phyloP scores from a whole-genome alignment of 2,797 vertebrate species.

The Pseudochirops corinnae region DNA sequence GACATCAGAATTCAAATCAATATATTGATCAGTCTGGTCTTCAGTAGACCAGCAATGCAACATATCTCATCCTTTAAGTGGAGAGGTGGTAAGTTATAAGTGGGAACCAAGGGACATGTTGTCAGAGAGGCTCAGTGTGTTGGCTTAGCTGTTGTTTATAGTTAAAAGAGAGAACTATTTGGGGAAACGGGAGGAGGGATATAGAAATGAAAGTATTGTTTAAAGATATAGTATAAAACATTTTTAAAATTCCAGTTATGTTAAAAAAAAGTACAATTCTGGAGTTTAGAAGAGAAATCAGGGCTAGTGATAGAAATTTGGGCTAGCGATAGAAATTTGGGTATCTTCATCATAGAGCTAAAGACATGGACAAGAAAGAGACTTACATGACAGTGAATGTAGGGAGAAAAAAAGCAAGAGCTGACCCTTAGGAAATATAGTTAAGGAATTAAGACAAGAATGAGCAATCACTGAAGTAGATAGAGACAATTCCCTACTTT shows the following conservation, averaged over 20 bases:
- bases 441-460: background rate
- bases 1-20: background rate
- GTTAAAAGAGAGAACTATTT: background rate
- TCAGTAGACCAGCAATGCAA: background rate
- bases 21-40: background rate
- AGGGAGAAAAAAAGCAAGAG: background rate
- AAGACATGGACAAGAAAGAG: too few relatives aligned
- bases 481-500: background rate
- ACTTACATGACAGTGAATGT: background rate
- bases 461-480: background rate
- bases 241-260: background rate
- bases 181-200: background rate
- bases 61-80: background rate
- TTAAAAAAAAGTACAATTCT: background rate
- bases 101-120: background rate
- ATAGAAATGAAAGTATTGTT: background rate
- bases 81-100: background rate
- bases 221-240: background rate
- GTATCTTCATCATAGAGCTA: background rate
- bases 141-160: background rate
- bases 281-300: background rate
- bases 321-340: background rate
- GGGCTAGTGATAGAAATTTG: background rate
- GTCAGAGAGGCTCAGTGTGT: background rate
- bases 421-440: background rate